Base-by-base conservation (phyloP, 2,113 vertebrate genomes). In the Bubo bubo region DNA sequence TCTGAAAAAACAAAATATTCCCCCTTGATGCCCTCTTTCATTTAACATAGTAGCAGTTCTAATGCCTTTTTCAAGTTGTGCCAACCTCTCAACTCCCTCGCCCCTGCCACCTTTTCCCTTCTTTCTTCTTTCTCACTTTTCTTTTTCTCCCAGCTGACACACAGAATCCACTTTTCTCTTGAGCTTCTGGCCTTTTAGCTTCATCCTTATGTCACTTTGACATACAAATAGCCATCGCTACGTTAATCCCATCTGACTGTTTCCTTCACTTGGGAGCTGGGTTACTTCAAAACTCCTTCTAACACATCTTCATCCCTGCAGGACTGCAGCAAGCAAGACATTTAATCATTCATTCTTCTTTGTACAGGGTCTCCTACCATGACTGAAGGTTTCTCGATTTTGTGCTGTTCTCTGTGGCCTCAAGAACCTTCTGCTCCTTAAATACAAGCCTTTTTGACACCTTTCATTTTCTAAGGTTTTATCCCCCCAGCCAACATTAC, bases 1-100 rank as follows among this genome's bases (percentile, higher is more conserved):
- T 83, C 35, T 55, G 52, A 86, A 86, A 95, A 93, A 82, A 59
- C 55, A 62, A 81, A 95, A 64, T 86, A 92, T 86, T 72, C n/a
- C 64, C 70, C 39, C 66, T 75, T 41, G 55, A 64, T 86, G 24
- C 22, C 62, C 72, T 91, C 60, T 39, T 64, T 52, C 39, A 71
- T 85, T 76, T 90, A 47, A 85, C 55, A 60, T 1, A 49, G 53
- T 32, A 85, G 45, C 72, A 88, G 74, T 95, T 92, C 79, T 85
- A 66, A 84, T 82, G 52, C 26, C 34, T 91, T 81, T 86, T 83
- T 74, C 64, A 94, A 82, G 50, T 30, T 79, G 70, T 6, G 79
- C 66, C 32, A 86, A 79, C 79, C 50, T 92, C 82, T 92, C 68
- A 75, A 4, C 56, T 87, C 79, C 37, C n/a, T 73, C 0, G 0